These are phyloP conservation scores for Callionymus lyra DNA, from an alignment of 2,113 vertebrate species.

Conservation along the genomic window DNA sequence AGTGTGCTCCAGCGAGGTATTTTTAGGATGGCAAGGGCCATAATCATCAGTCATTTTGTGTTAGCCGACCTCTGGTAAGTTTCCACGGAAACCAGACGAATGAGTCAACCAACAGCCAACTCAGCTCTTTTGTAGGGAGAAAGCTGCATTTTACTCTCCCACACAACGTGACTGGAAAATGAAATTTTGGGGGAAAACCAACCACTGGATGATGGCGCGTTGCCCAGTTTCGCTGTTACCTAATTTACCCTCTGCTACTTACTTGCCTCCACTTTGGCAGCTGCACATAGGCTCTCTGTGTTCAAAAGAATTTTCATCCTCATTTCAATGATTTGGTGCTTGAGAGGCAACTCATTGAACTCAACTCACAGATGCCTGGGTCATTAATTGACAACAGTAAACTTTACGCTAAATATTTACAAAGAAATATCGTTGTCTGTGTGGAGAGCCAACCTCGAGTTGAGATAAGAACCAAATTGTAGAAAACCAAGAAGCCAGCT, in stretches of 20 bases:
- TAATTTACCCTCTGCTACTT: constrained; percentile 11
- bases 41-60: constrained; percentile 27
- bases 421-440: too few relatives aligned
- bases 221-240: constrained; percentile 38
- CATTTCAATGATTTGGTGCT: too few relatives aligned
- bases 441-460: too few relatives aligned
- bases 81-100: constrained; percentile 51
- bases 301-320: too few relatives aligned
- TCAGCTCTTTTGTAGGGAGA: constrained; percentile 19
- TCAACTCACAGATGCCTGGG: too few relatives aligned
- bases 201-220: constrained; percentile 22
- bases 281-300: too few relatives aligned
- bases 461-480: too few relatives aligned
- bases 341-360: too few relatives aligned
- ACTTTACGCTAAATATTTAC: too few relatives aligned
- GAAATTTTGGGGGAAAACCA: constrained; percentile 18
- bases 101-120: constrained; percentile 44
- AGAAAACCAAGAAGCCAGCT: too few relatives aligned
- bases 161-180: constrained; percentile 30
- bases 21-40: constrained; percentile 32
- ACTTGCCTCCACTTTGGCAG: constrained; percentile 11
- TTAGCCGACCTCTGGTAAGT: constrained; percentile 35
- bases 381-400: too few relatives aligned
- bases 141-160: constrained; percentile 12
- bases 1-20: constrained; percentile 13